These are phyloP conservation scores for Hippocampus barbouri DNA, from an alignment of 2,113 vertebrate genomes.

Conservation along the genomic window DNA sequence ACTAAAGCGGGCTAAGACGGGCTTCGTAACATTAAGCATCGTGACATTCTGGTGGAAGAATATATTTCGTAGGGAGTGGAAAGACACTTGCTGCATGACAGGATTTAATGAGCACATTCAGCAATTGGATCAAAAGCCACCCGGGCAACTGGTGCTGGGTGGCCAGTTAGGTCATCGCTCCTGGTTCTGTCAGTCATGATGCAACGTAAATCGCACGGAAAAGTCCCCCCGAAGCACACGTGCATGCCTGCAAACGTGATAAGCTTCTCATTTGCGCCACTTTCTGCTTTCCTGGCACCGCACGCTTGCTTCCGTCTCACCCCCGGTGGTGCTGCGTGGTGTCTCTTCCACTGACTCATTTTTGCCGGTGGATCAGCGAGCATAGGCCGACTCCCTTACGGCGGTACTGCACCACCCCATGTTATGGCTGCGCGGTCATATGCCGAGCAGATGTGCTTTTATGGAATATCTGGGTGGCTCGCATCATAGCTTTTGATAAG, in stretches of 20 bases:
- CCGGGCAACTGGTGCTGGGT: constrained; percentile 12
- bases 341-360: constrained; percentile 26
- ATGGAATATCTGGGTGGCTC: constrained; percentile 61
- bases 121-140: constrained; percentile 1
- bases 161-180: constrained; percentile 22
- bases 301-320: constrained; percentile 15
- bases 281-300: constrained; percentile 8
- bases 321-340: constrained; percentile 6
- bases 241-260: constrained; percentile 15
- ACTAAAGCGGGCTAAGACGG: constrained; percentile 3
- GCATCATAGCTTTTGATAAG: constrained; percentile 53
- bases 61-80: constrained; percentile 6
- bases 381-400: constrained; percentile 14
- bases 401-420: constrained; percentile 24
- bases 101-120: constrained; percentile 3
- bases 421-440: constrained; percentile 45
- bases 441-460: constrained; percentile 62
- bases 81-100: neutral
- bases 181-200: constrained; percentile 32
- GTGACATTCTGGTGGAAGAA: constrained; percentile 16
- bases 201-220: constrained; percentile 44
- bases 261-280: too few relatives aligned
- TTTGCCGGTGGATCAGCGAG: constrained; percentile 19
- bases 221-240: constrained; percentile 27
- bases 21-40: constrained; percentile 2